A percentile compares a stretch with the other conserved stretches of the same genome.
Evolutionary conservation across 2,797 vertebrate genomes (phyloP).

Genomic region (Limnodromus scolopaceus): DNA sequence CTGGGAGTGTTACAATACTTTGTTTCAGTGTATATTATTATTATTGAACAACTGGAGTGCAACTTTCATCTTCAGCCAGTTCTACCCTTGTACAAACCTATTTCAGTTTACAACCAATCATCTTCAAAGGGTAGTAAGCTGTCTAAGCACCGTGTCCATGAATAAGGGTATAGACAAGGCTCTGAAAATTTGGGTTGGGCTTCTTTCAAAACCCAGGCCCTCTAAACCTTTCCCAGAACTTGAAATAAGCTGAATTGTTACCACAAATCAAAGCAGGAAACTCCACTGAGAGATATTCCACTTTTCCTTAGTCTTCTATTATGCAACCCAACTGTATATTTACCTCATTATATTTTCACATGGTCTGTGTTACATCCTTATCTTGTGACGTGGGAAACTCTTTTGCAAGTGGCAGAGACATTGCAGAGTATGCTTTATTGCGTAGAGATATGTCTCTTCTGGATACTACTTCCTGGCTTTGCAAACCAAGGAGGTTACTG

Average conservation of each 20-base stretch:
- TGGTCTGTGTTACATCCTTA: neutral
- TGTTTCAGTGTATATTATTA: neutral
- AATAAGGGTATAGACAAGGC: neutral
- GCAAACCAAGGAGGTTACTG: neutral
- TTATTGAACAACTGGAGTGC: neutral
- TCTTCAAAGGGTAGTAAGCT: neutral
- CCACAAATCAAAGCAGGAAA: constrained; percentile 54
- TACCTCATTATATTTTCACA: constrained; percentile 11
- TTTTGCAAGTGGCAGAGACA: neutral
- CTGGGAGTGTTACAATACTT: neutral
- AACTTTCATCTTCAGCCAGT: constrained; percentile 5
- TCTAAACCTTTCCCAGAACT: constrained; percentile 56
- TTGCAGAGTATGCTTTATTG: neutral
- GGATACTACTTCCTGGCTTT: neutral
- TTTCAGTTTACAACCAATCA: constrained; percentile 14
- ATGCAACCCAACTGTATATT: neutral
- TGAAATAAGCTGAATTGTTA: constrained; percentile 46
- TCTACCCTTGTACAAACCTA: neutral
- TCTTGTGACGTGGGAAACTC: neutral
- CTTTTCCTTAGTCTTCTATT: neutral
- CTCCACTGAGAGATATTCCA: constrained; percentile 12
- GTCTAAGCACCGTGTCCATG: constrained; percentile 11
- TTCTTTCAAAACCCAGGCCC: constrained; percentile 29
- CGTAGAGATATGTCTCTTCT: neutral
- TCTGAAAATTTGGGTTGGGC: constrained; percentile 26